These are phyloP conservation scores for Cyprinodon variegatus DNA, from an alignment of 2,113 vertebrate species.

Conservation along the genomic window DNA sequence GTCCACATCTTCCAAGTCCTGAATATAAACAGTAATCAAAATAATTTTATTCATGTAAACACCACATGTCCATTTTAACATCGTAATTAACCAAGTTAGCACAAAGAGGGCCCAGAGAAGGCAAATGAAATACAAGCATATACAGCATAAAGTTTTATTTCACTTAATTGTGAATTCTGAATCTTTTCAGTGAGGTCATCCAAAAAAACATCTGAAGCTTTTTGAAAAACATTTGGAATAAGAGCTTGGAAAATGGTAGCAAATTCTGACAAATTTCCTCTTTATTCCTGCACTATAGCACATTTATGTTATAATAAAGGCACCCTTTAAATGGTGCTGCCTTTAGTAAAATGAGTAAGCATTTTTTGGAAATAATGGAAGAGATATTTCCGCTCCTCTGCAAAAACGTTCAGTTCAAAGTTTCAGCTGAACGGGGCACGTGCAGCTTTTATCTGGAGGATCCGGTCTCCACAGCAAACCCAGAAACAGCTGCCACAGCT, in stretches of 20 bases:
- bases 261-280: no score
- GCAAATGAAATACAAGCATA: no score
- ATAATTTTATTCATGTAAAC: neutral
- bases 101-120: no score
- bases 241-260: no score
- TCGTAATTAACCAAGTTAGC: no score
- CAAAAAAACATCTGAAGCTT: no score
- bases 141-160: no score
- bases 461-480: slow-evolving; percentile 10
- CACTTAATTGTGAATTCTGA: no score
- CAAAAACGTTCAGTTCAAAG: neutral
- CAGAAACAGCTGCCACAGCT: slow-evolving; percentile 60
- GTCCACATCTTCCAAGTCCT: slow-evolving; percentile 86
- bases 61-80: neutral
- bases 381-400: neutral
- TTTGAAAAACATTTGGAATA: no score
- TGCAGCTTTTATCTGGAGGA: slow-evolving; percentile 21
- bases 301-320: neutral
- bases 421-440: slow-evolving; percentile 25
- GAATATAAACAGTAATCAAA: neutral
- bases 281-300: neutral
- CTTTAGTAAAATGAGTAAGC: neutral
- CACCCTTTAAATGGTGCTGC: neutral
- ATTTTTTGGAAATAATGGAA: neutral
- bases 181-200: no score